Evolutionary conservation across 2,888 invertebrate species (phyloP).

Genomic region (Drosophila prostipennis): DNA sequence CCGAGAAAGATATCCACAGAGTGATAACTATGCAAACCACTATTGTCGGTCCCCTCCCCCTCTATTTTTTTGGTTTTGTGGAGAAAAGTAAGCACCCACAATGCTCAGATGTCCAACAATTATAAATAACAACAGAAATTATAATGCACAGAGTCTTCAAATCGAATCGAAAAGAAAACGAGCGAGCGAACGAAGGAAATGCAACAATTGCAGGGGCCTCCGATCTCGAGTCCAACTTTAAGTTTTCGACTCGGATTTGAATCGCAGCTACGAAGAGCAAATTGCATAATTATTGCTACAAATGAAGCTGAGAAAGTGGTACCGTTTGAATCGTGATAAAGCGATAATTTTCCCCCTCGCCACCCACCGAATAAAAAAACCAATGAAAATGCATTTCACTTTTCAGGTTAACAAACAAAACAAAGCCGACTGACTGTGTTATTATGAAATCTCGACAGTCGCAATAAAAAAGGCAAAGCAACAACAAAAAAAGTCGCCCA

Average conservation of each 20-base stretch:
- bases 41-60: conserved; percentile 21
- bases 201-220: conserved; percentile 47
- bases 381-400: conserved; percentile 72
- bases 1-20: conserved; percentile 35
- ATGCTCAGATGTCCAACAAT: conserved; percentile 53
- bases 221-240: conserved; percentile 16
- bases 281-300: conserved; percentile 78
- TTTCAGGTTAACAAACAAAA: conserved; percentile 71
- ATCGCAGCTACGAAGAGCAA: conserved; percentile 56
- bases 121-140: conserved; percentile 66
- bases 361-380: not conserved
- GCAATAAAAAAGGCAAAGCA: not conserved
- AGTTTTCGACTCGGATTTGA: conserved; percentile 23
- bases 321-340: conserved; percentile 79
- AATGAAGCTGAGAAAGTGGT: conserved; percentile 80
- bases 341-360: conserved; percentile 66
- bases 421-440: conserved; percentile 58
- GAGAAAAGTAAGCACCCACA: conserved; percentile 54
- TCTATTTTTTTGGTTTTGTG: not conserved
- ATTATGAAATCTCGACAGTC: conserved; percentile 67
- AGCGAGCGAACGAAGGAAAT: conserved; percentile 31
- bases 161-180: conserved; percentile 30
- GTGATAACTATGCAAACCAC: conserved; percentile 55
- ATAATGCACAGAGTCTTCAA: conserved; percentile 60
- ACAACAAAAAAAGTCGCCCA: conserved; percentile 57